Evolutionary conservation across 2,113 vertebrate genomes (phyloP), one percentile per base, ranked within the genome.

Genomic region (Hippocampus abdominalis): DNA sequence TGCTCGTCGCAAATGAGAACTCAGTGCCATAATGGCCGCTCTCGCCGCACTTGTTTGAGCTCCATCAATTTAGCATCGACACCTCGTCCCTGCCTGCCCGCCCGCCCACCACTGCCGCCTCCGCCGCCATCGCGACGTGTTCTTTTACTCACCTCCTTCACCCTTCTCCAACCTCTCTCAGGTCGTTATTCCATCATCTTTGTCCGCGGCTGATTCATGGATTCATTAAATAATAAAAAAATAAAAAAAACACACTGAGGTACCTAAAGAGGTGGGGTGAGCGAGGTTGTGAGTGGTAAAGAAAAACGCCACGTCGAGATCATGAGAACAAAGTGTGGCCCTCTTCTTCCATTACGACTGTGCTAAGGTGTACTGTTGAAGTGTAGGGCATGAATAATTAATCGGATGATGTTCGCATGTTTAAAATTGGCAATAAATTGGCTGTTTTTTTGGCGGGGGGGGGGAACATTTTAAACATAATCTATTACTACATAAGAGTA

Each of bases 181-280:
- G 36, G 66, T 75, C 57, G 63, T 72, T 72, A 57, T 60, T 83
- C 75, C 69, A 78, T 74, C 63, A 53, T 74, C 54, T 54, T 51
- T 64, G 69, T 78, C 69, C 73, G 61, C 32, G 60, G 72, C 51
- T 60, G 40, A 29, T 72, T 82, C 81, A 86, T 85, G 78, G 75
- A 66, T 72, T 64, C 73, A 73, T 82, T 36, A 0, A 36, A 29
- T 29, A 36, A 36, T 6, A 6, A 32, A 6, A 32, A 6, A 32
- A 32, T 32, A 32, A 32, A 32, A 32, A 77, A 83, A 82, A 71
- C 79, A 66, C 62, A 66, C 56, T 67, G 64, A 3, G 13, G 15
- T 60, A 59, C 40, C 10, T 25, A 44, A 44, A 44, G n/a, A 64
- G 13, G 61, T 1, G 23, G 11, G 48, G 18, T 18, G 46, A 18